Evolutionary conservation across 2,113 vertebrate genomes (phyloP).

Genomic region (Hippocampus comes): DNA sequence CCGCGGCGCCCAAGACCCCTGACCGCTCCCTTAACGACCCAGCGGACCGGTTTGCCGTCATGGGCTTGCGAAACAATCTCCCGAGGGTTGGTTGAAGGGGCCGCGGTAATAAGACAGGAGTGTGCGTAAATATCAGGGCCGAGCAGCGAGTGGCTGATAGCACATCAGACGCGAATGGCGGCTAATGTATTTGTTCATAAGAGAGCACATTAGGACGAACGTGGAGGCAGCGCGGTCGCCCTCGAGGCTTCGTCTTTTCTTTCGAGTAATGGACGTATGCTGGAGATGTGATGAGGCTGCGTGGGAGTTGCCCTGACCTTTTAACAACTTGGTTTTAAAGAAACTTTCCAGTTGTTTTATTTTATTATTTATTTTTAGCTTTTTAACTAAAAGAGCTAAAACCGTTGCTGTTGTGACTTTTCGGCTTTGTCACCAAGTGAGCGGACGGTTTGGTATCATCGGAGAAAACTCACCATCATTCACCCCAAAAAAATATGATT

Average conservation of each 20-base stretch:
- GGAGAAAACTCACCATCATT: too few species aligned
- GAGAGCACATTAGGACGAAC: slow-evolving; percentile 57
- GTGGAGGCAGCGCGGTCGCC: slow-evolving; percentile 44
- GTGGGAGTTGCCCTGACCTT: not conserved
- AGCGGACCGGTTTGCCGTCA: slow-evolving; percentile 45
- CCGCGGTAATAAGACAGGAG: slow-evolving; percentile 47
- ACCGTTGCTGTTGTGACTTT: too few species aligned
- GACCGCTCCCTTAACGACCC: slow-evolving; percentile 59
- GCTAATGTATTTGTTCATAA: slow-evolving; percentile 75
- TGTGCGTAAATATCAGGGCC: slow-evolving; percentile 48
- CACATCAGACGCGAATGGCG: slow-evolving; percentile 67
- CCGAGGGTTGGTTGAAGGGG: slow-evolving; percentile 29
- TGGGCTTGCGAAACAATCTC: slow-evolving; percentile 35
- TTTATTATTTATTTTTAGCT: too few species aligned
- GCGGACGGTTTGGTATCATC: too few species aligned
- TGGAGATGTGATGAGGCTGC: slow-evolving; percentile 14
- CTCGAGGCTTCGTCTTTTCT: slow-evolving; percentile 42
- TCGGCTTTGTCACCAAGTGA: too few species aligned
- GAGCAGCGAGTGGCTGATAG: slow-evolving; percentile 35
- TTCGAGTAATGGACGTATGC: slow-evolving; percentile 41
- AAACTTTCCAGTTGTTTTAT: not conserved
- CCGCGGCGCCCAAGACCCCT: slow-evolving; percentile 55
- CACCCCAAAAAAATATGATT: too few species aligned
- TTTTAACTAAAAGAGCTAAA: too few species aligned
- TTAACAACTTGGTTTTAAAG: slow-evolving; percentile 26